Evolutionary conservation across 2,113 vertebrate genomes (phyloP), one percentile per base, ranked within the genome.

Genomic region (Saguinus midas): DNA sequence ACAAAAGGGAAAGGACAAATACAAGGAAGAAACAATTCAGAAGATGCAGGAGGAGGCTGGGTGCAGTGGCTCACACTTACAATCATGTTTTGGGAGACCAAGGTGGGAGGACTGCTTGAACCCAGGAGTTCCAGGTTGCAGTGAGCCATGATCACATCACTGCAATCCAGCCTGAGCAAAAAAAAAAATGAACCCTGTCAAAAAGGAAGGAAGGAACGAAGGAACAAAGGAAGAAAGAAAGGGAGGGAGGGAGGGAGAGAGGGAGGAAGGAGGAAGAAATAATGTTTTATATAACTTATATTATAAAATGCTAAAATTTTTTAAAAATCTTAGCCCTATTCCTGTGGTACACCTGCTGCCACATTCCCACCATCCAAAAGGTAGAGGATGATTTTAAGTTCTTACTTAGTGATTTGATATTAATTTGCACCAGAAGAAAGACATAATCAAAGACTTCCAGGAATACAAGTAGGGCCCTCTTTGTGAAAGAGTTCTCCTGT

Each of bases 21-120:
- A 99, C 98, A 99, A 99, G 98, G 99, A 99, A 99, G 99, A 99
- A 98, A 99, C 98, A 3, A 99, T 99, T 25, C 99, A 99, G 97
- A 99, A 99, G 98, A 99, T 99, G 99, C 98, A 99, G 45, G 11
- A 64, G 27, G 11, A 64, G 61, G 61, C 27, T 6, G 2, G 61
- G 61, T 64, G 27, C 61, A 64, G 61, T 32, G 61, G 61, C 27
- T 64, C 61, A 64, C 27, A 6, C 61, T 64, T 14, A 29, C 29
- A 32, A 64, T 64, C 27, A 64, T 12, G 14, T 12, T 64, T 64
- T 32, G 27, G 61, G 61, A 64, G 61, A 6, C 12, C 27, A 13
- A 64, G 61, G 61, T 29, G 5, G 57, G 21, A 64, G 61, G 12
- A 29, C 6, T 64, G 61, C 61, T 32, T 64, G 61, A 64, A 29